phyloP scores from a whole-genome alignment of 2,888 invertebrate genomes.

The Biston betularia region DNA sequence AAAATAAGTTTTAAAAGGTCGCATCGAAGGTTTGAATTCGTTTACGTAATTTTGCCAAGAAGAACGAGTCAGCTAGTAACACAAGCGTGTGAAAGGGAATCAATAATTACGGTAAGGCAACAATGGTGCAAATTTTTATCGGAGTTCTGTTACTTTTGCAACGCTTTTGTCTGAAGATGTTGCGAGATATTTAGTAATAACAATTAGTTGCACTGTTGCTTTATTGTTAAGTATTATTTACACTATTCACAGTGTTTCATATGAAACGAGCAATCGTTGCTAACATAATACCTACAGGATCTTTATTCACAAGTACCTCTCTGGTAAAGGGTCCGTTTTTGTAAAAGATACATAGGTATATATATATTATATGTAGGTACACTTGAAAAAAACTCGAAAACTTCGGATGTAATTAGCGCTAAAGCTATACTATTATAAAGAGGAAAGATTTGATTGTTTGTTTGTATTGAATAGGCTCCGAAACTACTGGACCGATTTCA shows the following conservation, averaged over 20 bases:
- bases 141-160: slow-evolving; percentile 34
- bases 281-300: not conserved
- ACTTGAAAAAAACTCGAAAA: no score
- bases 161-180: slow-evolving; percentile 20
- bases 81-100: slow-evolving; percentile 42
- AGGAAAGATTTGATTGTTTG: no score
- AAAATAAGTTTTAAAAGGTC: not conserved
- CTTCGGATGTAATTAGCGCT: no score
- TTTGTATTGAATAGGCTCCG: no score
- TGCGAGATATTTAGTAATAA: slow-evolving; percentile 15
- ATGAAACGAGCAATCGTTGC: not conserved
- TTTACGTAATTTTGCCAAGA: slow-evolving; percentile 1
- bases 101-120: slow-evolving; percentile 40
- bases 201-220: not conserved
- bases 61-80: slow-evolving; percentile 17
- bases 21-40: slow-evolving; percentile 6
- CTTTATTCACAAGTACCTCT: no score
- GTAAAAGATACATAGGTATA: no score
- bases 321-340: no score
- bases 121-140: slow-evolving; percentile 37
- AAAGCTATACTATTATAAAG: no score
- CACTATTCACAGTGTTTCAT: not conserved
- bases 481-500: no score
- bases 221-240: slow-evolving; percentile 3
- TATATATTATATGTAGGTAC: no score